Evolutionary conservation across 2,888 invertebrate species (phyloP).

Genomic region (Tipula helvola): DNA sequence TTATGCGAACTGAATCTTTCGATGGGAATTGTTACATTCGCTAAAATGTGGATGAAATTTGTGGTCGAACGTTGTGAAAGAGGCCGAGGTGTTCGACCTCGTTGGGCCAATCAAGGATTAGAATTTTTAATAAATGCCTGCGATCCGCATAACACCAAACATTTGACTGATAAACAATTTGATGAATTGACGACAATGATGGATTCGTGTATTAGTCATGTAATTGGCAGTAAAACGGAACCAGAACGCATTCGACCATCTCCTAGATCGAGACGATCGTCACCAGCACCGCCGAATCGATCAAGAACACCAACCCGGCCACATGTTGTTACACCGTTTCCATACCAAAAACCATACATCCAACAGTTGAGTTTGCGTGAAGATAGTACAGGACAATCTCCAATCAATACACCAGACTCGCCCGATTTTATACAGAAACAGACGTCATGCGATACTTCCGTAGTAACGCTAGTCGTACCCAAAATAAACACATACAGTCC

Average conservation of each 20-base stretch:
- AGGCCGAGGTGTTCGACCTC: conserved; percentile 64
- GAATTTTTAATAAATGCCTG: conserved; percentile 78
- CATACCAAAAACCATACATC: conserved; percentile 29
- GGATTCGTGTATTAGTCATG: conserved; percentile 78
- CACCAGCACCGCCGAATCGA: conserved; percentile 29
- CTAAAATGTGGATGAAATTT: conserved; percentile 81
- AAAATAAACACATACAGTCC: conserved; percentile 24
- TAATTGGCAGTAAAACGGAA: conserved; percentile 54
- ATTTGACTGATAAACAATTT: conserved; percentile 65
- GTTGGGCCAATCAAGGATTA: conserved; percentile 82
- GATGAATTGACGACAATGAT: conserved; percentile 63
- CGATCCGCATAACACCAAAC: conserved; percentile 68
- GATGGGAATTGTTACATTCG: conserved; percentile 51
- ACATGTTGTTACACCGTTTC: conserved; percentile 34
- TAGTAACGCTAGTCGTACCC: conserved; percentile 14
- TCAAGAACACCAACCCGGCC: conserved; percentile 36
- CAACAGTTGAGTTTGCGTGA: conserved; percentile 35
- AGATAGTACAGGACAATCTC: conserved; percentile 22
- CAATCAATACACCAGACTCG: conserved; percentile 25
- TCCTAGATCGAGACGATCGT: conserved; percentile 31
- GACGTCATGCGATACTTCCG: conserved; percentile 13
- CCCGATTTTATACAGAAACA: conserved; percentile 23
- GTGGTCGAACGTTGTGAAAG: conserved; percentile 73
- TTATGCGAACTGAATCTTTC: conserved; percentile 38
- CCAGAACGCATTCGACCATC: conserved; percentile 34